Conservation (phyloP, 2,797 vertebrate species). For the Brachymystax lenok region DNA sequence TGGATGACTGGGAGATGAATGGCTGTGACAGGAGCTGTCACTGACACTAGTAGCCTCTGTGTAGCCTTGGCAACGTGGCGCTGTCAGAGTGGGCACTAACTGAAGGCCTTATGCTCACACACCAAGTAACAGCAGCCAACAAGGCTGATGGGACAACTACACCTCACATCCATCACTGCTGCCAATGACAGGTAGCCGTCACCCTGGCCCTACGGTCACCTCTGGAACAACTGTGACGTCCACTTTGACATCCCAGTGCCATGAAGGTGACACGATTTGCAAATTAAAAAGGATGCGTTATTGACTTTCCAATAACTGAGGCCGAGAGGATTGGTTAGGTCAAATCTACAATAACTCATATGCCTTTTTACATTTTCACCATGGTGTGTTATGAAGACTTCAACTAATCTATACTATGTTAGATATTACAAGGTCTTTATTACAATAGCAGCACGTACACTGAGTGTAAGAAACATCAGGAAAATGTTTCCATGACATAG, state of each 20-base stretch:
- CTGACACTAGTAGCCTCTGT: conserved; percentile 1
- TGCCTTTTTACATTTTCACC: not conserved
- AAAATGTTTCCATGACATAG: too few species aligned
- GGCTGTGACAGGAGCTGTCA: not conserved
- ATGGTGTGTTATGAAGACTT: not conserved
- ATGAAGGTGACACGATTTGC: too few species aligned
- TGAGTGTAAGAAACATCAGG: too few species aligned
- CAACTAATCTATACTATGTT: too few species aligned
- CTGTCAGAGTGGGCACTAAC: conserved; percentile 16
- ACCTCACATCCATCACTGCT: conserved; percentile 35
- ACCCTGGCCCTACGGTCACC: not conserved
- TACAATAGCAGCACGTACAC: too few species aligned
- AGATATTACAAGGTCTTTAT: too few species aligned
- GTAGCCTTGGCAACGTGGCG: not conserved
- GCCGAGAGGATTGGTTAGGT: not conserved
- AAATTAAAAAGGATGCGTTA: not conserved
- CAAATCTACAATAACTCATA: not conserved
- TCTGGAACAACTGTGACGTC: not conserved
- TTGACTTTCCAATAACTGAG: not conserved
- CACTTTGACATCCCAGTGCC: not conserved
- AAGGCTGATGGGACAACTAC: not conserved
- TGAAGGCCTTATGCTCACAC: conserved; percentile 3
- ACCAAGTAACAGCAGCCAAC: conserved; percentile 22
- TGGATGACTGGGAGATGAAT: not conserved
- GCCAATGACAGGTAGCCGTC: conserved; percentile 19